phyloP scores from a whole-genome alignment of 2,888 invertebrate genomes.

The Phanerotoma sp. region DNA sequence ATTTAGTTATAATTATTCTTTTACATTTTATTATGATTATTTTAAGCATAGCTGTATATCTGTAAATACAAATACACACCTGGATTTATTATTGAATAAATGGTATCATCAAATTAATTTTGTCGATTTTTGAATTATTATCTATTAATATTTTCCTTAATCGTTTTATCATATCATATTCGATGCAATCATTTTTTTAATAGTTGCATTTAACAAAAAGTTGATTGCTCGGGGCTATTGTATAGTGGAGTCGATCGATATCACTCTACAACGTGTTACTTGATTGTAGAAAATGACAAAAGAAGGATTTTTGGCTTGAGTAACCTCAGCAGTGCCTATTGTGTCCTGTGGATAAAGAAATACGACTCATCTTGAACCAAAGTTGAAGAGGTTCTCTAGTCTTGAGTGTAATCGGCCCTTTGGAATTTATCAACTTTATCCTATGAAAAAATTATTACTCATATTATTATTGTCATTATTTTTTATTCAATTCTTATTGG shows the following conservation, averaged over 20 bases:
- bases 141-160: background rate
- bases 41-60: constrained; percentile 4
- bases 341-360: constrained; percentile 50
- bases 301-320: constrained; percentile 48
- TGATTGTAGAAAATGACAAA: constrained; percentile 50
- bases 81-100: constrained; percentile 40
- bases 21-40: constrained; percentile 9
- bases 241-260: constrained; percentile 47
- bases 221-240: constrained; percentile 42
- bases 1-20: background rate
- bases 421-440: background rate
- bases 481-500: no score
- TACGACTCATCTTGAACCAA: constrained; percentile 8
- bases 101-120: constrained; percentile 25
- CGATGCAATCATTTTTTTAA: background rate
- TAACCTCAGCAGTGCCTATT: constrained; percentile 55
- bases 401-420: background rate
- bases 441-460: background rate
- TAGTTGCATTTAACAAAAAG: constrained; percentile 18
- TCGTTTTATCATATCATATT: background rate
- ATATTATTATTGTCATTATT: no score
- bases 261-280: constrained; percentile 42
- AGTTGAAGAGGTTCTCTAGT: no score
- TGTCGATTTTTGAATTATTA: background rate
- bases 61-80: constrained; percentile 24